These are phyloP conservation scores for Pseudoips prasinana DNA, from an alignment of 2,888 invertebrate genomes.

Conservation along the genomic window DNA sequence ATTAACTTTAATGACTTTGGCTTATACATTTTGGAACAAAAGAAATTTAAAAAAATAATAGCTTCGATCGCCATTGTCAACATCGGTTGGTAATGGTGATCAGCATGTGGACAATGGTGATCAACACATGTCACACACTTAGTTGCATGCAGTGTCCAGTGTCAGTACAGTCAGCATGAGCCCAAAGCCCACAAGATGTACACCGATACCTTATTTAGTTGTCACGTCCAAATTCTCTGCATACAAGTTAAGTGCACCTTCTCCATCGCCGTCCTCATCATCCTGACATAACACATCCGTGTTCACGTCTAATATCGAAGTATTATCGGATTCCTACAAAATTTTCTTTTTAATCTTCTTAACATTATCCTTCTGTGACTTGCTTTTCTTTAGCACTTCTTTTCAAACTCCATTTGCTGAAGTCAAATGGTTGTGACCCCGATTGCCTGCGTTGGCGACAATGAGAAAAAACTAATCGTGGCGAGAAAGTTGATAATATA, in stretches of 20 bases:
- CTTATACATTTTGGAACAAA: slow-evolving; percentile 16
- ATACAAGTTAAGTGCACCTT: slow-evolving; percentile 26
- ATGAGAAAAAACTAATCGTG: background rate
- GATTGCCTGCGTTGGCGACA: background rate
- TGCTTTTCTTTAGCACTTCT: slow-evolving; percentile 19
- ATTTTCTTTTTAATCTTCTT: slow-evolving; percentile 24
- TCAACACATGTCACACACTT: background rate
- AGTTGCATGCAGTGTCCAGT: background rate
- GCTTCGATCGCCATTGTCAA: slow-evolving; percentile 15
- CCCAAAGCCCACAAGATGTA: too few relatives aligned
- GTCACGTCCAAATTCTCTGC: slow-evolving; percentile 27
- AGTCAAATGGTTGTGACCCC: too few relatives aligned
- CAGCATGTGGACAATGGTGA: slow-evolving; percentile 2
- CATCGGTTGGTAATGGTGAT: background rate
- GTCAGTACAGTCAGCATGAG: slow-evolving; percentile 10
- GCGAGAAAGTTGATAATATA: background rate
- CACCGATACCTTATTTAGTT: slow-evolving; percentile 29
- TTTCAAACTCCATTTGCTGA: too few relatives aligned
- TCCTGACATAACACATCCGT: background rate
- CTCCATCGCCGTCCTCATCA: slow-evolving; percentile 10
- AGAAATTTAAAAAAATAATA: slow-evolving; percentile 10
- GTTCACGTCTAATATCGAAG: slow-evolving; percentile 4
- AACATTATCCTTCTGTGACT: background rate
- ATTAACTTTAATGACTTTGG: slow-evolving; percentile 21
- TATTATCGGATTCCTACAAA: slow-evolving; percentile 23